Evolutionary conservation across 2,797 vertebrate genomes (phyloP).

Genomic region (Danio kyathit): DNA sequence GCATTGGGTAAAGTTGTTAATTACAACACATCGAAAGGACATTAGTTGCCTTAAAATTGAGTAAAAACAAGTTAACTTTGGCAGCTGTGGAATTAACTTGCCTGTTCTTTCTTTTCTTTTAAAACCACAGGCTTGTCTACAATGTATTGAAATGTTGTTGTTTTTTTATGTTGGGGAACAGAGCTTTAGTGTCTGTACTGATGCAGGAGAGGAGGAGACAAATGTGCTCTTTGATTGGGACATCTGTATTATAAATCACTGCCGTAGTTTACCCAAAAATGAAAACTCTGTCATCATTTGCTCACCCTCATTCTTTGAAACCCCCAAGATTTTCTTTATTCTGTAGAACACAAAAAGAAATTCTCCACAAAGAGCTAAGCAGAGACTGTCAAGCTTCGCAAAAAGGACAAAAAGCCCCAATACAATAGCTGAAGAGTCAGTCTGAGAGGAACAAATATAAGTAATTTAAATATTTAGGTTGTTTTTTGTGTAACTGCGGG

Average conservation of each 20-base stretch:
- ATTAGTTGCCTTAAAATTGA: not conserved
- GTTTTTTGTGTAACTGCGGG: not conserved
- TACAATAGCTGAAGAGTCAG: too few species aligned
- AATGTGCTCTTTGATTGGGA: slow-evolving; percentile 28
- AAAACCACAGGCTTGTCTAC: not conserved
- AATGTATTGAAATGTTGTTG: not conserved
- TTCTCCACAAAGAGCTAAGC: not conserved
- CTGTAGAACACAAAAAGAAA: not conserved
- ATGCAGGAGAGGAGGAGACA: not conserved
- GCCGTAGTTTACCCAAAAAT: not conserved
- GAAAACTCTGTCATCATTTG: not conserved
- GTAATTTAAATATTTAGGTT: not conserved
- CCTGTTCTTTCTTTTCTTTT: not conserved
- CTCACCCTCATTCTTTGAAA: not conserved
- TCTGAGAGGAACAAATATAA: not conserved
- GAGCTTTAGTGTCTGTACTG: not conserved
- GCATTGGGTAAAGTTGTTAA: not conserved
- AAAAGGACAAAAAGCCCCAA: not conserved
- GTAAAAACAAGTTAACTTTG: not conserved
- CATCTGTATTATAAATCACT: not conserved
- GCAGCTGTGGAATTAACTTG: not conserved
- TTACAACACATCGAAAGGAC: not conserved
- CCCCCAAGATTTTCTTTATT: not conserved
- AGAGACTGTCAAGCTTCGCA: not conserved
- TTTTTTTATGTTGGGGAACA: not conserved